A percentile compares a stretch with the other conserved stretches of the same genome.
Conservation (phyloP, 2,113 vertebrate species). For the Rhea pennata region DNA sequence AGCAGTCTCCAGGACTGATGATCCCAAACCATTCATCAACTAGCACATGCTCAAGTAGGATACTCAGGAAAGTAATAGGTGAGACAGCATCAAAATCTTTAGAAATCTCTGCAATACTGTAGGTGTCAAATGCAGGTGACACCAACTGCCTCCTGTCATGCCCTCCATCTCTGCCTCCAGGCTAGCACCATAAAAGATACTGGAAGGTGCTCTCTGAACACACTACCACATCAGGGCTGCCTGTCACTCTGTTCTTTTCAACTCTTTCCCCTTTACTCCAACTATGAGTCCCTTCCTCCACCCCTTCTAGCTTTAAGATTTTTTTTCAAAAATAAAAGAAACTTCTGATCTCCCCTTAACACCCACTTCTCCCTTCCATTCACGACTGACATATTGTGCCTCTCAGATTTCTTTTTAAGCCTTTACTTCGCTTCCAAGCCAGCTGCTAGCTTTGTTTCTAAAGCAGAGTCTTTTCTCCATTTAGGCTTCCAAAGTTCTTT, state of each 20-base stretch:
- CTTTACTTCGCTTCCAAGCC: not conserved
- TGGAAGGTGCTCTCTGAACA: not conserved
- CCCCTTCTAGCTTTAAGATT: not conserved
- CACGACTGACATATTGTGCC: not conserved
- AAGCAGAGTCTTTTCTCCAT: not conserved
- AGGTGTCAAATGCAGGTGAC: not conserved
- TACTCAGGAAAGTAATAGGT: not conserved
- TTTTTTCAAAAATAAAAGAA: not conserved
- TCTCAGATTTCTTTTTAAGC: not conserved
- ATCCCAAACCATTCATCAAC: not conserved
- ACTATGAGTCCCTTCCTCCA: fast-evolving
- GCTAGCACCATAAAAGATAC: not conserved
- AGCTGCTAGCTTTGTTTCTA: not conserved
- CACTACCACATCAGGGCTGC: not conserved
- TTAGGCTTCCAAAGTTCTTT: not conserved
- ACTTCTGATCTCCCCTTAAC: not conserved
- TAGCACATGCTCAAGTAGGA: fast-evolving
- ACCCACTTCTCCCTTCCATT: not conserved
- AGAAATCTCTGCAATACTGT: not conserved
- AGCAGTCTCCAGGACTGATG: not conserved
- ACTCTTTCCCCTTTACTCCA: not conserved
- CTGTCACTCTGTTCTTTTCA: not conserved
- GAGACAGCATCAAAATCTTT: not conserved
- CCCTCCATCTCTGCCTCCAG: not conserved
- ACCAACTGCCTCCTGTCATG: not conserved